Evolutionary conservation across 2,888 invertebrate genomes (phyloP).

Genomic region (Caenorhabditis plicata): DNA sequence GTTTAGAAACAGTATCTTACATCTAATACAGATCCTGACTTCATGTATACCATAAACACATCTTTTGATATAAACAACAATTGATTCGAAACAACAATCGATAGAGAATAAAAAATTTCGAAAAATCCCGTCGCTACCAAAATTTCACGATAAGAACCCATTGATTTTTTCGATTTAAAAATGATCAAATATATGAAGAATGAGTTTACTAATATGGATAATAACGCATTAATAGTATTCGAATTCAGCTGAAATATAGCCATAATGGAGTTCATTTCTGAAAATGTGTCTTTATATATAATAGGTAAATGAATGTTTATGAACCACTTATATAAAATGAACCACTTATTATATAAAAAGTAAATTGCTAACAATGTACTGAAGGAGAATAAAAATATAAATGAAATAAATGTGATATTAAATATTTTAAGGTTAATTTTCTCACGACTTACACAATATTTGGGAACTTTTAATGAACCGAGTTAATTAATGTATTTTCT

Average conservation of each 20-base stretch:
- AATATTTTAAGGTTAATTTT: too few species aligned
- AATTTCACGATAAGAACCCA: not conserved
- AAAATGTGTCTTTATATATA: too few species aligned
- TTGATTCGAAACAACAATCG: constrained; percentile 1
- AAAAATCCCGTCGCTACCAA: not conserved
- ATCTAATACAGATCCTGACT: not conserved
- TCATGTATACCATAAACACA: not conserved
- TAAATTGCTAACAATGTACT: too few species aligned
- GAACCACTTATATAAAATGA: too few species aligned
- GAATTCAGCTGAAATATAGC: too few species aligned
- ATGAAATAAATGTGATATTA: too few species aligned
- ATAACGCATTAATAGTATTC: not conserved
- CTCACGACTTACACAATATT: too few species aligned
- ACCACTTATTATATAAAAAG: too few species aligned
- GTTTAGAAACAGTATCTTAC: not conserved
- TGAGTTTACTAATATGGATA: not conserved
- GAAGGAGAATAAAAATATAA: too few species aligned
- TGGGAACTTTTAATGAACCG: too few species aligned
- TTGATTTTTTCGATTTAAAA: not conserved
- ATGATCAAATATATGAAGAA: not conserved
- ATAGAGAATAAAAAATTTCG: not conserved
- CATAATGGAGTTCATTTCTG: not conserved
- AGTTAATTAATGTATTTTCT: too few species aligned
- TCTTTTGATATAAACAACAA: not conserved
- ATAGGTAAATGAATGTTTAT: too few species aligned